These are phyloP conservation scores for Sthenelais limicola DNA, from an alignment of 2,888 invertebrate genomes.

Conservation along the genomic window DNA sequence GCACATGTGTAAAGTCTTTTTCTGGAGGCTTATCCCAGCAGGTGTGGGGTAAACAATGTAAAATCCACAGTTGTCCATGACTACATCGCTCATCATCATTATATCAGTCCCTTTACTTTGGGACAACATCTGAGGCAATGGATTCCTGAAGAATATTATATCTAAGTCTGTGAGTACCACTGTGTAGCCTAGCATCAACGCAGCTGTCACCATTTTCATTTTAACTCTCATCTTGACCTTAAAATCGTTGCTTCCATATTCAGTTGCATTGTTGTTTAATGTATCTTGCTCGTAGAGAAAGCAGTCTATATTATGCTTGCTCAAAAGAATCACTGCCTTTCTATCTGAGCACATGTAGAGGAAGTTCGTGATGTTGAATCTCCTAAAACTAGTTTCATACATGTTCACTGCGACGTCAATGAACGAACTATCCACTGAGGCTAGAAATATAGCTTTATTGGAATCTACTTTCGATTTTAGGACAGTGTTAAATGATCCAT, in stretches of 20 bases:
- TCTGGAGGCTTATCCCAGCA: conserved; percentile 1
- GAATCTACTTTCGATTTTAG: neutral
- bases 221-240: conserved; percentile 26
- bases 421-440: conserved; percentile 13
- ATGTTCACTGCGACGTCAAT: conserved; percentile 21
- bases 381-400: conserved; percentile 9
- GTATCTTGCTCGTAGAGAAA: conserved; percentile 14
- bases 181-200: conserved; percentile 25
- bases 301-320: neutral
- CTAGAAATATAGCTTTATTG: neutral
- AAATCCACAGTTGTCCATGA: conserved; percentile 35
- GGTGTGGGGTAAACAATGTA: conserved; percentile 13
- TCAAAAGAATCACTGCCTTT: neutral
- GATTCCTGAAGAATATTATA: conserved; percentile 29
- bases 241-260: conserved; percentile 31
- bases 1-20: neutral
- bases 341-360: neutral
- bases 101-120: too few species aligned
- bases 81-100: conserved; percentile 5
- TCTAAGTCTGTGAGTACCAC: conserved; percentile 31
- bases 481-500: too few species aligned
- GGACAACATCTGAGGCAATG: too few species aligned
- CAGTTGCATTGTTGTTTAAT: neutral
- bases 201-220: conserved; percentile 20
- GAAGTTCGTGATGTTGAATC: conserved; percentile 21